Evolutionary conservation across 1,140 invertebrate species (phyloP), one percentile per base, ranked within the genome.

Genomic region (Arctopsyche grandis): DNA sequence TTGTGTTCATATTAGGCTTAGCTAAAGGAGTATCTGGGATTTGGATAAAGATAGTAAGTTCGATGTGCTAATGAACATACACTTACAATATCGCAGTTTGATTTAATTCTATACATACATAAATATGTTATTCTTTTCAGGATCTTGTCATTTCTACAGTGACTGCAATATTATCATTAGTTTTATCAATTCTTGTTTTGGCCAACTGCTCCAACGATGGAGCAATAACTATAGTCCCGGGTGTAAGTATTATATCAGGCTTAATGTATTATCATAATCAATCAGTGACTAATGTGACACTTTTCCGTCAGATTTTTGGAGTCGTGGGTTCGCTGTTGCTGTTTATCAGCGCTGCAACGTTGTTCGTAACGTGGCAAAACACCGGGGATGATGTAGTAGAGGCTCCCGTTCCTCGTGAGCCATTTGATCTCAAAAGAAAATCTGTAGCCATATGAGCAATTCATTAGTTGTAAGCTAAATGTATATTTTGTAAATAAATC

Each of bases 311-410:
- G 81, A 46, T 80, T 46, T 69, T 82, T 9, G 81, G 81, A 58
- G 77, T 80, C 19, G 21, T 77, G 21, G 81, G 81, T n/a, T 74
- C 79, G 16, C 43, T 77, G 21, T 22, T 79, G 10, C 19, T 80
- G 10, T 78, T 79, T 52, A 29, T 82, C 19, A 56, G 66, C 0
- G 63, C 79, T 74, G 79, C 81, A 0, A 66, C 29, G 38, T 43
- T 82, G 29, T 82, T 80, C 58, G 74, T 82, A n/a, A 56, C 74
- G 14, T 82, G 81, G 81, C 43, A 66, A 66, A 76, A 71, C 38
- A 58, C 44, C 0, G 77, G 79, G 24, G 80, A 81, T 26, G 77
- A 78, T 14, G 56, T 60, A 24, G 69, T 79, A 0, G 77, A 79
- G 77, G 16, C 76, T 43, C 76, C 81, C 5, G n/a, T 63, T 60